Base-by-base conservation (phyloP, 2,888 invertebrate genomes). In the Xestia ashworthii region DNA sequence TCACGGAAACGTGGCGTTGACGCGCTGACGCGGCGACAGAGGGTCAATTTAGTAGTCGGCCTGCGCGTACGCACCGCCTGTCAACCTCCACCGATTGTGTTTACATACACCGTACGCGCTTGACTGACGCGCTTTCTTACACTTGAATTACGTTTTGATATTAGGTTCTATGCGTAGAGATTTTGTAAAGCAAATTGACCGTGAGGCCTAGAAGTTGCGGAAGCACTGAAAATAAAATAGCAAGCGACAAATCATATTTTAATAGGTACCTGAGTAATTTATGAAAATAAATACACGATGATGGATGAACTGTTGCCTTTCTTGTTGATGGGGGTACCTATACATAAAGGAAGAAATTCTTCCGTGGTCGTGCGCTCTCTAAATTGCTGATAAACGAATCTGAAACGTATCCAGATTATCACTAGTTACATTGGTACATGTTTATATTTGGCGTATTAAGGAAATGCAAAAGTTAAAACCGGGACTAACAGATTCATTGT, bases 41-140 rank as follows among this genome's bases (percentile, higher is more conserved):
- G 71, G 83, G 82, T 84, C 83, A 88, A 86, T 86, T 88, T 85
- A 83, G 76, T 73, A 80, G 84, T 83, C 84, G 76, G 76, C 58
- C 60, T 73, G 85, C 79, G 82, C 81, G n/a, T 76, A 77, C 81
- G 82, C 80, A 84, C 76, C 79, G 83, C 82, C 84, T 75, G 81
- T 84, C 90, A 89, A 82, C 72, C 84, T 82, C 71, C 67, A 66
- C 81, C 83, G 80, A 86, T 88, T 87, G 84, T 88, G 87, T 87
- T 86, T 86, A 85, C 81, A 84, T 84, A 78, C 76, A 83, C 74
- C 65, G 80, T 66, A 71, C 48, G 78, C 66, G 79, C 77, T 75
- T 87, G 79, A 84, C 76, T 80, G 88, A 81, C 85, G 76, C 73
- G 80, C 74, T 77, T 86, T 83, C 75, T 88, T 86, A 74, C 74